These are phyloP conservation scores for Tricholaema leucomelas DNA, from an alignment of 2,113 vertebrate species.

Conservation along the genomic window DNA sequence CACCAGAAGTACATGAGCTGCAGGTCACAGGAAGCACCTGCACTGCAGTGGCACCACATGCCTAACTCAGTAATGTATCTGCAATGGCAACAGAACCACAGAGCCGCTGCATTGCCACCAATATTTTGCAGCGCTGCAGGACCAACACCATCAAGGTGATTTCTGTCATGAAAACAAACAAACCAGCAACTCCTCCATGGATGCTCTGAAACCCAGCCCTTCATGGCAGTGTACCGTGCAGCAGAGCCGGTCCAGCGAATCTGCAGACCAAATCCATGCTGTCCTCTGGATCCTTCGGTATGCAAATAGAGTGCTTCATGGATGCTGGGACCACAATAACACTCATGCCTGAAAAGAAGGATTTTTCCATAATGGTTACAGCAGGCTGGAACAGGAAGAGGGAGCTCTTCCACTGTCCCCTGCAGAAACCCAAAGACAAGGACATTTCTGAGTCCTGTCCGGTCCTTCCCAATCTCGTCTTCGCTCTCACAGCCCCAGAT, in stretches of 20 bases:
- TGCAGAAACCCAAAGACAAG: neutral
- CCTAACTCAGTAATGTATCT: neutral
- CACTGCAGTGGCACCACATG: neutral
- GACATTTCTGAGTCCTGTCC: neutral
- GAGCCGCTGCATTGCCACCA: neutral
- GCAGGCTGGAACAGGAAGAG: slow-evolving; percentile 14
- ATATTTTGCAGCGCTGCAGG: neutral
- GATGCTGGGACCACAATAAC: neutral
- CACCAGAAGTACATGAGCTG: neutral
- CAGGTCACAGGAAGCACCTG: slow-evolving; percentile 52
- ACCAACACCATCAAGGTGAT: neutral
- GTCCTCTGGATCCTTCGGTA: neutral
- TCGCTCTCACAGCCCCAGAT: neutral
- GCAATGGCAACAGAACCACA: neutral
- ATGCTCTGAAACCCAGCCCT: neutral
- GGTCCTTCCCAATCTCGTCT: neutral
- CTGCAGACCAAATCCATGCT: neutral
- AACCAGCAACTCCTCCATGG: neutral
- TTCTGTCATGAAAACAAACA: neutral
- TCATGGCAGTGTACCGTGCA: neutral
- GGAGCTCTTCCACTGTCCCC: slow-evolving; percentile 47
- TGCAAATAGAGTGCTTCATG: neutral
- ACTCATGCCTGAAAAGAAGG: neutral
- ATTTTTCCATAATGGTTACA: neutral
- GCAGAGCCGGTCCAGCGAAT: neutral